Evolutionary conservation across 2,113 vertebrate genomes (phyloP), one percentile per base, ranked within the genome.

Genomic region (Bos javanicus): DNA sequence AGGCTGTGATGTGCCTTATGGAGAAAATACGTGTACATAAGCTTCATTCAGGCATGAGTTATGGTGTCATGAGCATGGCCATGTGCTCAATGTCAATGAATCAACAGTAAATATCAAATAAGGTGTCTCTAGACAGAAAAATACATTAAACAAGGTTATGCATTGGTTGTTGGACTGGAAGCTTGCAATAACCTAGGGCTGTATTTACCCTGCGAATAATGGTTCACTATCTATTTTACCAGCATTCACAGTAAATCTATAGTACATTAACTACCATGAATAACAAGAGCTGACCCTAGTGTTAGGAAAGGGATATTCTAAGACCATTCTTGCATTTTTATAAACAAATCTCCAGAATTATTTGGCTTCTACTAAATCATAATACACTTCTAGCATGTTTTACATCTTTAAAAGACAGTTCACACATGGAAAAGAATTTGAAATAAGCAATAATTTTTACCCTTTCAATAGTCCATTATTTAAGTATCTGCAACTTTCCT

Each of bases 401-500:
- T 78, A 91, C 10, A 90, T 76, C 13, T 93, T 97, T 87, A 87
- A 90, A 33, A 85, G 36, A 94, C 17, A 94, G 25, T 28, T 52
- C 10, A 84, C 60, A 94, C 13, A 25, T 54, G 39, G 23, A 67
- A 83, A 96, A 94, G 19, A 80, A 91, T 85, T 85, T 80, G 83
- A 95, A 95, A 60, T 94, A 78, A 93, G n/a, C n/a, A 95, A 0
- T 91, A 92, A 60, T 46, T 81, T 87, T 78, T 90, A 87, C 67
- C 13, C 54, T 78, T 80, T 59, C 81, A 91, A 57, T 64, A 74
- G 16, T 6, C 16, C 56, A 82, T 50, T 91, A 91, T 33, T 94
- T 67, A 83, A 93, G 71, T 91, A 85, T 57, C 36, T 84, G 14
- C 36, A 96, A 71, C 33, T 95, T 95, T 48, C 36, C 52, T 97